Evolutionary conservation across 92 coral and sea anemone species (phyloP), one percentile per base, ranked within the genome.

Genomic region (Epizoanthus stellaris): DNA sequence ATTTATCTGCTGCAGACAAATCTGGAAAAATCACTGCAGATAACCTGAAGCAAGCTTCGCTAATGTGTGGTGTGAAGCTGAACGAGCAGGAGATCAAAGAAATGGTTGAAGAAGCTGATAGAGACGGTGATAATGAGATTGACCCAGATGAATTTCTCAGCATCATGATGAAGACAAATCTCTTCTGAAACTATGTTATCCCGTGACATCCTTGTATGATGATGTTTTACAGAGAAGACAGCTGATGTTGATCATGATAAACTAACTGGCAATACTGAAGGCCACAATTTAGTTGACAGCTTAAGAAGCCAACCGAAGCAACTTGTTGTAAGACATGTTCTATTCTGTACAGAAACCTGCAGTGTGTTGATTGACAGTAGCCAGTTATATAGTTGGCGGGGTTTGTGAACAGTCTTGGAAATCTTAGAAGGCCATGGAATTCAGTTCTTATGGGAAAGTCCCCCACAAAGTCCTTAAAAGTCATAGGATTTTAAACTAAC

Each of bases 61-160:
- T 95, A 17, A 56, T 92, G 62, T 93, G 95, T 64, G 97, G 99
- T 2, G 85, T 96, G 11, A 92, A 96, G 75, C 77, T 96, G 70
- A 94, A 93, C 67, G 99, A 96, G 40, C 95, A 95, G 77, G 99
- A 96, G 85, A 90, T 96, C 17, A 92, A 91, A 54, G 98, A 93
- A 62, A 96, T 96, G 99, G 89, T 96, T 13, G 93, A 89, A 86
- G 99, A 96, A 70, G 99, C 99, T 4, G 99, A 96, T 70, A 89
- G 88, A 70, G 95, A 96, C 68, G 99, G 99, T 2, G 99, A 96
- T 84, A 93, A 80, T 85, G 89, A 94, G 81, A 89, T 96, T 20
- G 93, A 92, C 72, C 90, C 94, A 71, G 98, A 95, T 34, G 99
- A 96, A 62, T 96, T 96, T 82, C 90, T 96, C 11, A 91, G 92